Conservation (phyloP, 1,140 invertebrate genomes). For the Mizuhopecten yessoensis region DNA sequence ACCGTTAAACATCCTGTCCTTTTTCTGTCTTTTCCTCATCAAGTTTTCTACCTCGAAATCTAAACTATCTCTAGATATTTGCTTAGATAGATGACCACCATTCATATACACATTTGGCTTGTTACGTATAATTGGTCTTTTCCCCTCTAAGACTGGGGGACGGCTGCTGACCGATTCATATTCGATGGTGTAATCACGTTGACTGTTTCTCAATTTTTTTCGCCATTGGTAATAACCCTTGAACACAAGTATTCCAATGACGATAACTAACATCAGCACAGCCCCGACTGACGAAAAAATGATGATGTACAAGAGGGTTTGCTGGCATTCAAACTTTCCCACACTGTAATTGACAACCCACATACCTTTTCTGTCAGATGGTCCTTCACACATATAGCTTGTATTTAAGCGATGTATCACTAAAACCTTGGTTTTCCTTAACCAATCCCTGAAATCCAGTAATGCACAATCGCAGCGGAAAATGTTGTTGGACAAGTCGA, state of each 20-base stretch:
- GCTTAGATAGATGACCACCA: neutral
- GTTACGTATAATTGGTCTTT: neutral
- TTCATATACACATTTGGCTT: neutral
- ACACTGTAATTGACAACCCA: conserved; percentile 58
- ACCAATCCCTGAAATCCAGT: conserved; percentile 71
- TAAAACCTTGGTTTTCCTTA: conserved; percentile 62
- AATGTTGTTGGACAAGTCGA: conserved; percentile 76
- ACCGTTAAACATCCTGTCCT: neutral
- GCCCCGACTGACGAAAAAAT: conserved; percentile 67
- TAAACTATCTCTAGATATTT: neutral
- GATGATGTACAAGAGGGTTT: conserved; percentile 60
- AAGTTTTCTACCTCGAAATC: neutral
- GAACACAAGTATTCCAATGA: conserved; percentile 63
- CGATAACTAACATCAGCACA: conserved; percentile 60
- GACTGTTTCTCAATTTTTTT: neutral
- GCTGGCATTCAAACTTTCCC: conserved; percentile 66
- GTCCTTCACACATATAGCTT: conserved; percentile 64
- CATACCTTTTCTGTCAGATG: conserved; percentile 55
- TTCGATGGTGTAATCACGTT: neutral
- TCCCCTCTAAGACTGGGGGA: neutral
- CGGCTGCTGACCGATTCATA: neutral
- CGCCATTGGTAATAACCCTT: conserved; percentile 62
- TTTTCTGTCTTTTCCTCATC: conserved; percentile 13
- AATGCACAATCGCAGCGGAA: conserved; percentile 75
- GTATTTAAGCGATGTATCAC: conserved; percentile 57